Evolutionary conservation across 2,113 vertebrate genomes (phyloP).

Genomic region (Geococcyx californianus): DNA sequence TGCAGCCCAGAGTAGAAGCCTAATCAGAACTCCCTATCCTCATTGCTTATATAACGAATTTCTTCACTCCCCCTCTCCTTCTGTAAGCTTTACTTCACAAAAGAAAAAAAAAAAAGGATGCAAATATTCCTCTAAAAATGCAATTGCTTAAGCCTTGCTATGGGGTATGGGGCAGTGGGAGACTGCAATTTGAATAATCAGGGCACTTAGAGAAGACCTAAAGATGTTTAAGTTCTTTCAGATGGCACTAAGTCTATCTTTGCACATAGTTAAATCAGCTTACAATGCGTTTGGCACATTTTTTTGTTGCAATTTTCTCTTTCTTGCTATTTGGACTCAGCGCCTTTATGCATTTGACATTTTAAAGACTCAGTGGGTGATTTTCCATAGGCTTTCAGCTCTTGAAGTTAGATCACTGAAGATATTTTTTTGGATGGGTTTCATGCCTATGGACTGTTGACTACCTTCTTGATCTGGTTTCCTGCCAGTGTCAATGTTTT

Average conservation of each 20-base stretch:
- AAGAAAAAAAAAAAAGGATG: background rate
- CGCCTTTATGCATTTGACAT: constrained; percentile 20
- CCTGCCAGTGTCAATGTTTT: constrained; percentile 28
- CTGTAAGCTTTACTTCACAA: background rate
- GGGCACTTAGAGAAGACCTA: background rate
- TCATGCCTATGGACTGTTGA: constrained; percentile 14
- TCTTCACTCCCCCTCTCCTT: constrained; percentile 27
- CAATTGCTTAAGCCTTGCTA: background rate
- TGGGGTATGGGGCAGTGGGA: background rate
- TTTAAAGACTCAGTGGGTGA: constrained; percentile 54
- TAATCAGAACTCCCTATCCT: background rate
- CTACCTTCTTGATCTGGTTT: constrained; percentile 31
- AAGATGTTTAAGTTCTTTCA: background rate
- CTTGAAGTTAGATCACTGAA: constrained; percentile 45
- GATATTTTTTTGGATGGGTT: constrained; percentile 65
- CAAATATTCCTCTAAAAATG: background rate
- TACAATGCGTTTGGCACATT: background rate
- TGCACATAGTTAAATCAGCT: background rate
- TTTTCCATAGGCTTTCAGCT: constrained; percentile 56
- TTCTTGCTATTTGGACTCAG: background rate
- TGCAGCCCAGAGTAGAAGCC: background rate
- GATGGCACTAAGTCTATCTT: background rate
- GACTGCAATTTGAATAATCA: background rate
- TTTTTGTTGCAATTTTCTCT: background rate
- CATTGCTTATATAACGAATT: constrained; percentile 18